A percentile compares a stretch with the other conserved stretches of the same genome.
phyloP scores from a whole-genome alignment of 2,113 vertebrate species.

The Myotis davidii region DNA sequence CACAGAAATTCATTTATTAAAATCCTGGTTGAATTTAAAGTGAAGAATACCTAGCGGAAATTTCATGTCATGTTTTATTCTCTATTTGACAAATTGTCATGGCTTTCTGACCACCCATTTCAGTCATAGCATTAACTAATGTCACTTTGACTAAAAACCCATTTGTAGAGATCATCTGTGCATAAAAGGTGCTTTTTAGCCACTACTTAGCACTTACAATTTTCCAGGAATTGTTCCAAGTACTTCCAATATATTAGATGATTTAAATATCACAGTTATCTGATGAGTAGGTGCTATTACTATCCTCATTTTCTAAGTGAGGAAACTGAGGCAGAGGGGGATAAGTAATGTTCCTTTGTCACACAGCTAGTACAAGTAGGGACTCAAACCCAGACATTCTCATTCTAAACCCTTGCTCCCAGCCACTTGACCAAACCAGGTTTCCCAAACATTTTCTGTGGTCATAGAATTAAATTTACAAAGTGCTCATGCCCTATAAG shows the following conservation, averaged over 20 bases:
- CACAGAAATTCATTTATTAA: not conserved
- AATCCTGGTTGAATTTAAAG: not conserved
- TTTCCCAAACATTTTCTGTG: not conserved
- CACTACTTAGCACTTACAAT: not conserved
- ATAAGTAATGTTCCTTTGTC: not conserved
- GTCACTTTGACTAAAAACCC: not conserved
- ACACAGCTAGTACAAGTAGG: not conserved
- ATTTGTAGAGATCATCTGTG: not conserved
- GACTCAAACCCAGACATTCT: not conserved
- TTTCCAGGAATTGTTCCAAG: constrained; percentile 2
- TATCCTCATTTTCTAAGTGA: not conserved
- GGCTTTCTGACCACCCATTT: constrained; percentile 13
- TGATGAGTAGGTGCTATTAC: not conserved
- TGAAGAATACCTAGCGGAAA: constrained; percentile 18
- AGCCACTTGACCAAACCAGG: not conserved
- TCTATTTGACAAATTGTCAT: not conserved
- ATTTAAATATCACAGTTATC: not conserved
- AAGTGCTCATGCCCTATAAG: not conserved
- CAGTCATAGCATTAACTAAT: not conserved
- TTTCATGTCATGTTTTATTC: not conserved
- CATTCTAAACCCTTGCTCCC: not conserved
- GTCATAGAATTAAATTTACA: not conserved
- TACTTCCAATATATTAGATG: not conserved
- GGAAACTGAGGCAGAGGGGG: not conserved
- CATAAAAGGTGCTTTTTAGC: not conserved